Evolutionary conservation across 1,140 invertebrate genomes (phyloP), one percentile per base, ranked within the genome.

Genomic region (Periplaneta americana): DNA sequence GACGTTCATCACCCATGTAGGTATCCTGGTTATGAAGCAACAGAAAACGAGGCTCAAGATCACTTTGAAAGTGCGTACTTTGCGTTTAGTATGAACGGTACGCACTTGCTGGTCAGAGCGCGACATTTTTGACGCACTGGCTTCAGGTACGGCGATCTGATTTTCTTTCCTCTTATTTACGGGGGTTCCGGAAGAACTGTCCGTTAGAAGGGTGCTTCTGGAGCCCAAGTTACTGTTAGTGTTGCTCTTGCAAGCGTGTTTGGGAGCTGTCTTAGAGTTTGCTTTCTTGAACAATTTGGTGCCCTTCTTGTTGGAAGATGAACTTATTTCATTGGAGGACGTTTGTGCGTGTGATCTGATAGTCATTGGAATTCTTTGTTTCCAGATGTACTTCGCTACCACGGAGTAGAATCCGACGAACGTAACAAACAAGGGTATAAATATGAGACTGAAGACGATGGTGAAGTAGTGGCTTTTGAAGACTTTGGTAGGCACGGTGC

Each of bases 321-420:
- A 9, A 66, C 6, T 66, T 28, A n/a, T 66, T 28, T n/a, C 22
- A 10, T 66, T n/a, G 22, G 48, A 33, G 83, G 81, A 75, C 17
- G 76, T 17, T 18, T 33, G 66, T 18, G 32, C 78, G 33, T 13
- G 34, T 18, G 33, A 32, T 8, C 78, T 66, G 33, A 17, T 57
- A 31, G 28, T 57, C 31, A 34, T 31, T 28, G 81, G 77, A 13
- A 31, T 34, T 77, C 87, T 82, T 75, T 87, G 86, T 34, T 84
- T 86, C 88, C 88, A 91, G 75, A 92, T 86, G 78, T 90, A 87
- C 34, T 86, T 83, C 2, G 89, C 90, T n/a, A 92, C 88, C 0
- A 89, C 88, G 32, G 88, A 85, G 82, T 92, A 90, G 17, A 92
- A 86, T 82, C 88, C 89, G 17, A 91, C 37, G 81, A 92, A 91